These are phyloP conservation scores for Pilophorus perplexus DNA, from an alignment of 2,888 invertebrate genomes.

Conservation along the genomic window DNA sequence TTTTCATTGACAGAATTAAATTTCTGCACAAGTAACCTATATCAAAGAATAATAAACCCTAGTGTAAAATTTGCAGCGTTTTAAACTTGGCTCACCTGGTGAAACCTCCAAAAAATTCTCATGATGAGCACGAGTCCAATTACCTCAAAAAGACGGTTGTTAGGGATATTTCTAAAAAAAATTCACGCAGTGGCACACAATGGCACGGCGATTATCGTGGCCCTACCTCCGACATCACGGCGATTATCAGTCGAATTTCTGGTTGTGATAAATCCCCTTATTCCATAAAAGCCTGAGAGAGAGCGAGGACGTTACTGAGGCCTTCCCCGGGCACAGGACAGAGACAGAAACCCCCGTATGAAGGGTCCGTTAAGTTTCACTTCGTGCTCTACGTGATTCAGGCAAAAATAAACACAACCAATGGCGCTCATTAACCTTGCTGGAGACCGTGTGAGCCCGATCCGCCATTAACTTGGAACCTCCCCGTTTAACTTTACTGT, in stretches of 20 bases:
- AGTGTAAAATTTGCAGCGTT: too few relatives aligned
- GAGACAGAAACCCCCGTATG: neutral
- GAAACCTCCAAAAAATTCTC: too few relatives aligned
- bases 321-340: neutral
- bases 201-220: conserved; percentile 24
- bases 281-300: neutral
- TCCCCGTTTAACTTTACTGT: conserved; percentile 6
- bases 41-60: too few relatives aligned
- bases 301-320: neutral
- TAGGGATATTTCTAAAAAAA: neutral
- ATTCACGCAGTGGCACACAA: conserved; percentile 3
- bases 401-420: conserved; percentile 39
- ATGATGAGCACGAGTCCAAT: neutral
- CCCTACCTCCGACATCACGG: neutral
- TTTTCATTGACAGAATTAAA: too few relatives aligned
- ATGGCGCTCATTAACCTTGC: conserved; percentile 38
- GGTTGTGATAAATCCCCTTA: conserved; percentile 14
- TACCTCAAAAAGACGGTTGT: too few relatives aligned
- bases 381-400: conserved; percentile 42
- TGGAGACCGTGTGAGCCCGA: conserved; percentile 28
- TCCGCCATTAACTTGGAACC: conserved; percentile 4
- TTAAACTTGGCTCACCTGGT: too few relatives aligned
- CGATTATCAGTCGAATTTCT: conserved; percentile 21
- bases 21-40: too few relatives aligned
- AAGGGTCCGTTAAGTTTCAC: conserved; percentile 33